Conservation (phyloP, 2,113 vertebrate genomes). For the Vulpes ferrilata region DNA sequence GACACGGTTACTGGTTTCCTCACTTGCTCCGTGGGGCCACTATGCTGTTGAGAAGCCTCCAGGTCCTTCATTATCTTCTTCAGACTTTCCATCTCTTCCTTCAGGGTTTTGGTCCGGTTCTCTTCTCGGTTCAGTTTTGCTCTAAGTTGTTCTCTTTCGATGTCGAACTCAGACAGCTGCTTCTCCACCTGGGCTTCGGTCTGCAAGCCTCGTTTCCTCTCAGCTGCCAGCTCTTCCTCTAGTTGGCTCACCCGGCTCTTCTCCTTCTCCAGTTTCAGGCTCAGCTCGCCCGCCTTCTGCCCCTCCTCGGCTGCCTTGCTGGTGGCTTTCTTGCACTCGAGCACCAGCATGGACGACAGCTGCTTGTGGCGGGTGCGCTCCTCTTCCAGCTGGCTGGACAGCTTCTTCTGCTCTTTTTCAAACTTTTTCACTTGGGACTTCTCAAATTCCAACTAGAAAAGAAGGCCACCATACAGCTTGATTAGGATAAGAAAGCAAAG, state of each 20-base stretch:
- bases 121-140: constrained; percentile 93
- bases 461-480: constrained; percentile 10
- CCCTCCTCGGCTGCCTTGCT: constrained; percentile 94
- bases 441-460: constrained; percentile 95
- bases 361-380: constrained; percentile 96
- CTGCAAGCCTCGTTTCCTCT: constrained; percentile 89
- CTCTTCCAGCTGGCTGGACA: constrained; percentile 94
- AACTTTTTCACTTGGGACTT: constrained; percentile 94
- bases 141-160: constrained; percentile 93
- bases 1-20: constrained; percentile 72
- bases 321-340: constrained; percentile 96
- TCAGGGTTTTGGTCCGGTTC: constrained; percentile 91
- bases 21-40: neutral
- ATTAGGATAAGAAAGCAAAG: constrained; percentile 54
- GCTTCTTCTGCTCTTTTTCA: constrained; percentile 95
- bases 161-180: constrained; percentile 94
- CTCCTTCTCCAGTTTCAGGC: constrained; percentile 92
- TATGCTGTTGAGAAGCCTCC: constrained; percentile 80
- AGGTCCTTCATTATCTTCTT: constrained; percentile 89
- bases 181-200: constrained; percentile 93
- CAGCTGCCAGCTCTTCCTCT: constrained; percentile 90
- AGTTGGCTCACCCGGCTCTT: constrained; percentile 90
- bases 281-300: constrained; percentile 92
- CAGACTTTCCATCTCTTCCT: constrained; percentile 92
- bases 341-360: constrained; percentile 93